A percentile compares a stretch with the other conserved stretches of the same genome.
Evolutionary conservation across 1,140 invertebrate genomes (phyloP).

Genomic region (Propsilocerus akamusi): DNA sequence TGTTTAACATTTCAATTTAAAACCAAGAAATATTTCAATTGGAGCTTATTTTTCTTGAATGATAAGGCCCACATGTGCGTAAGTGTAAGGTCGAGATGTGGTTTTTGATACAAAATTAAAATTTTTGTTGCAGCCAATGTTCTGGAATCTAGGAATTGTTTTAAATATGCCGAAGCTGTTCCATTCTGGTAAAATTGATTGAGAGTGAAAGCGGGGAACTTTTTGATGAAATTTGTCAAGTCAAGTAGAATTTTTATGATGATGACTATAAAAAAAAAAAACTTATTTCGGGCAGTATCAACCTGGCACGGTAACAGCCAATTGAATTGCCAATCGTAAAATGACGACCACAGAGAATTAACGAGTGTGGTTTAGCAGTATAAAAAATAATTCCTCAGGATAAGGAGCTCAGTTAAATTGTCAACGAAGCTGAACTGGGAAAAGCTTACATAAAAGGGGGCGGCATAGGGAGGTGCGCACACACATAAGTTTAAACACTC

Average conservation of each 20-base stretch:
- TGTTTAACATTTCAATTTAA: neutral
- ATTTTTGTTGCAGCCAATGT: neutral
- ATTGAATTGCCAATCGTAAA: no score
- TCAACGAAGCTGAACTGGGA: neutral
- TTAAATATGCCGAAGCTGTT: no score
- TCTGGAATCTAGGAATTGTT: no score
- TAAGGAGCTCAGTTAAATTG: neutral
- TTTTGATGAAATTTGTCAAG: no score
- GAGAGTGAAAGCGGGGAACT: no score
- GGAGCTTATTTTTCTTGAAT: neutral
- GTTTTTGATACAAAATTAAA: neutral
- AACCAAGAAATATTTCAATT: neutral
- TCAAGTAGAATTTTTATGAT: no score
- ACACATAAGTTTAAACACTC: neutral
- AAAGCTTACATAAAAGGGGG: neutral
- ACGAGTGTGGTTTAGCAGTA: neutral
- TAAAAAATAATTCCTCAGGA: no score
- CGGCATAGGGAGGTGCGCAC: neutral
- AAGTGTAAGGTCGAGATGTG: neutral
- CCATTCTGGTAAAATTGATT: no score
- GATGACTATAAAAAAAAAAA: no score
- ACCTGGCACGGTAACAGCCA: no score
- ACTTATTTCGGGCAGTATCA: no score
- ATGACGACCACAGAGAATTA: no score
- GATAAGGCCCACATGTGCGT: neutral